Base-by-base conservation (phyloP, 2,113 vertebrate species). In the Edolisoma coerulescens region DNA sequence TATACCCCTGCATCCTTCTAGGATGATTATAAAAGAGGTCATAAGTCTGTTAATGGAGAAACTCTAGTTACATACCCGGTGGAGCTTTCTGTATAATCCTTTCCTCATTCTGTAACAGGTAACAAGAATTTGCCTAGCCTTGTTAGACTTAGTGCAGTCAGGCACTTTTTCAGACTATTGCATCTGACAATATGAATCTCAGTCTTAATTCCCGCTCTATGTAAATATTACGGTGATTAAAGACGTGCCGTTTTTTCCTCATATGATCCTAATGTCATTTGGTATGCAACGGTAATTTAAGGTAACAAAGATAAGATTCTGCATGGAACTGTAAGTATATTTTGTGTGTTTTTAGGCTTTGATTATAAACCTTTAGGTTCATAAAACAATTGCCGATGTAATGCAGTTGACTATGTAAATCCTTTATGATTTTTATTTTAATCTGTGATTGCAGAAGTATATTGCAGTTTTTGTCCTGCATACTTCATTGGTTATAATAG, bases 211-310 rank as follows among this genome's bases (percentile, higher is more conserved):
- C 11, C 33, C 68, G 11, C 39, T 64, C 17, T 54, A 0, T 49
- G 16, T 63, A 63, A 84, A 37, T 80, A 14, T 16, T 53, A 30
- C 7, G 4, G 33, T 77, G 54, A 45, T 60, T 52, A 52, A 70
- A 42, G 10, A 35, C 18, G 3, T 21, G 12, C 37, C 0, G 0
- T 24, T 50, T 82, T 70, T 90, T 68, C 16, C 19, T 68, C 5
- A 2, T 28, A 17, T 28, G 33, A 32, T 44, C 11, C 32, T 68
- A 52, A 32, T 69, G n/a, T 47, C 9, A 16, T 81, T 89, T 26
- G 21, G 19, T n/a, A 13, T 37, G 49, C 54, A 56, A 50, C 0
- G 0, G 20, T 70, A 78, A n/a, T 67, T 87, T 44, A 77, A 69
- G 49, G 53, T 41, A 77, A 76, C 9, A 20, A 68, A 60, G 6